Evolutionary conservation across 2,113 vertebrate genomes (phyloP).

Genomic region (Mugil cephalus): DNA sequence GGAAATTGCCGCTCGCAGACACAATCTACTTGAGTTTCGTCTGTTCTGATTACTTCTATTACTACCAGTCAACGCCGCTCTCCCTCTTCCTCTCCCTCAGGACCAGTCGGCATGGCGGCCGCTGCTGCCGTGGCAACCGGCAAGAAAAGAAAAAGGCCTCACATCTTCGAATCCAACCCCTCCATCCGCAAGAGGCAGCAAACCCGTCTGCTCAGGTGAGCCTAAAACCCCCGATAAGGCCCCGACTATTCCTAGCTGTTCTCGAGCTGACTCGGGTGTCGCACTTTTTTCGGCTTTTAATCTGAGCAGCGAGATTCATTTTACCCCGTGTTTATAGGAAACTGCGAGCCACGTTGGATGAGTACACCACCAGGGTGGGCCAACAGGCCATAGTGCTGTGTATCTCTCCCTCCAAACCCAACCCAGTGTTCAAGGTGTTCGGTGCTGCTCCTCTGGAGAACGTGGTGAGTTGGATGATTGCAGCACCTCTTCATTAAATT

Average conservation of each 20-base stretch:
- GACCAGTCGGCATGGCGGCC: constrained; percentile 98
- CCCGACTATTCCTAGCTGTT: no score
- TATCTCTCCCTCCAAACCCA: constrained; percentile 97
- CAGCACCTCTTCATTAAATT: no score
- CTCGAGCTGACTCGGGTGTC: no score
- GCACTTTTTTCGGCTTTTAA: not conserved
- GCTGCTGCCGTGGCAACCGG: constrained; percentile 97
- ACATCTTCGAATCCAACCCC: constrained; percentile 98
- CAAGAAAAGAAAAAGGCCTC: constrained; percentile 96
- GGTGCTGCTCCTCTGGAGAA: constrained; percentile 98
- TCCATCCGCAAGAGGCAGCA: constrained; percentile 98
- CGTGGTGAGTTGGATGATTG: constrained; percentile 93
- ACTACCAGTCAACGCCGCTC: not conserved
- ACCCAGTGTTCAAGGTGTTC: constrained; percentile 97
- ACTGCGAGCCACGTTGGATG: constrained; percentile 94
- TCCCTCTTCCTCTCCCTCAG: constrained; percentile 78
- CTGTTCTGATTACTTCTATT: not conserved
- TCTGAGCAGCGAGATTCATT: not conserved
- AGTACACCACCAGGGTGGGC: constrained; percentile 97
- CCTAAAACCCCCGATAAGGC: not conserved
- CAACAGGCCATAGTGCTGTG: constrained; percentile 98
- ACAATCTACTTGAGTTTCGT: not conserved
- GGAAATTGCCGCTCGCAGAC: not conserved
- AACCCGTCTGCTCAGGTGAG: constrained; percentile 95
- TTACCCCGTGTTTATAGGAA: constrained; percentile 84